Evolutionary conservation across 2,888 invertebrate species (phyloP).

Genomic region (Choristoneura rosaceana): DNA sequence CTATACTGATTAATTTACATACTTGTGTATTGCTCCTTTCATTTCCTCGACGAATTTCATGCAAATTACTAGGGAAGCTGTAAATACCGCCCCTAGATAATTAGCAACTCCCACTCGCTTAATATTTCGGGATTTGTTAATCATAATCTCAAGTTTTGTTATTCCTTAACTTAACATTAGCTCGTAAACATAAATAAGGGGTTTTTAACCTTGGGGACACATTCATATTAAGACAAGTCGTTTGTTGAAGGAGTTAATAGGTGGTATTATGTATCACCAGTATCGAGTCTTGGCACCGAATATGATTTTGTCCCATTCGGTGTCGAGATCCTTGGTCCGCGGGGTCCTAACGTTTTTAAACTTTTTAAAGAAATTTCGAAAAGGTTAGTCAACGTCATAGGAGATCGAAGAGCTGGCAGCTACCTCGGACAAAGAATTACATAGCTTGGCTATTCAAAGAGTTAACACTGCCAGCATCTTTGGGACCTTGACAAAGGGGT

Average conservation of each 20-base stretch:
- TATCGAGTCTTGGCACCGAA: no score
- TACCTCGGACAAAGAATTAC: no score
- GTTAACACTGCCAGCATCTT: no score
- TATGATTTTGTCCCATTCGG: no score
- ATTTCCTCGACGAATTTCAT: constrained; percentile 35
- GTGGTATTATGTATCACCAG: no score
- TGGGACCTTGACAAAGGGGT: no score
- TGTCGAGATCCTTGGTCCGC: no score
- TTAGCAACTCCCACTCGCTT: constrained; percentile 21
- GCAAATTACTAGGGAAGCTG: constrained; percentile 26
- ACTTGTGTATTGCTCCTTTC: constrained; percentile 35
- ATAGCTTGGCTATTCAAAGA: no score
- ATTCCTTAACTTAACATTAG: neutral
- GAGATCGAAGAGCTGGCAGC: no score
- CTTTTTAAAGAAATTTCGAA: no score
- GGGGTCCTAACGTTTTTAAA: no score
- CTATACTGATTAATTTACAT: constrained; percentile 31
- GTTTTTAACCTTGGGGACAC: constrained; percentile 3
- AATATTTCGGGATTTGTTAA: constrained; percentile 37
- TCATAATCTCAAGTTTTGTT: constrained; percentile 25
- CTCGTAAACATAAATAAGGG: constrained; percentile 11
- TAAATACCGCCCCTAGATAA: constrained; percentile 31
- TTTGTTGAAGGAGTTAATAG: neutral
- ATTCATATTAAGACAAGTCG: constrained; percentile 4
- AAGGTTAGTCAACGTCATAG: no score